A percentile compares a stretch with the other conserved stretches of the same genome.
phyloP scores from a whole-genome alignment of 2,888 invertebrate genomes.

The Pyrrhia umbra region DNA sequence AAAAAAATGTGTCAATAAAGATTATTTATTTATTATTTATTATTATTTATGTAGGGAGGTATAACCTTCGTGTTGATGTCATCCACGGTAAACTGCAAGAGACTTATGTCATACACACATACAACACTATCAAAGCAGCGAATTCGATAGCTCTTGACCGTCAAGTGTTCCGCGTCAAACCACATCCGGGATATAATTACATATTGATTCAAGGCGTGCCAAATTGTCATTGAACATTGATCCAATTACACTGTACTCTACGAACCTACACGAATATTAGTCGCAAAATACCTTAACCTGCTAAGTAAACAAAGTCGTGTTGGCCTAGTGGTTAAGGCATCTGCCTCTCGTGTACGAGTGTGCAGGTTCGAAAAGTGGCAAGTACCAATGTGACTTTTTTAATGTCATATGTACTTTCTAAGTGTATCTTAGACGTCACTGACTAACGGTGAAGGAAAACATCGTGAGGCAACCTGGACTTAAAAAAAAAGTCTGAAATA shows the following conservation, averaged over 20 bases:
- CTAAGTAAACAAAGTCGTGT: too few species aligned
- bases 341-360: too few species aligned
- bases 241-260: constrained; percentile 27
- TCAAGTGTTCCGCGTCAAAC: constrained; percentile 44
- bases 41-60: not conserved
- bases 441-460: too few species aligned
- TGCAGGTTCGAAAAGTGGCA: too few species aligned
- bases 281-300: not conserved
- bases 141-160: constrained; percentile 40
- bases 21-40: too few species aligned
- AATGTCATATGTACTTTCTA: too few species aligned
- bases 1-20: too few species aligned
- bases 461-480: too few species aligned
- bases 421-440: too few species aligned
- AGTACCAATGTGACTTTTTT: too few species aligned
- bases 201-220: constrained; percentile 49
- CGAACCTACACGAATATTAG: not conserved
- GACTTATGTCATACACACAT: constrained; percentile 5
- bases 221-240: constrained; percentile 49
- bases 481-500: too few species aligned
- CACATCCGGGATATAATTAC: constrained; percentile 48
- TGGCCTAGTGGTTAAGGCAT: too few species aligned
- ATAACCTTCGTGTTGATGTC: not conserved
- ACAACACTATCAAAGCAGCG: constrained; percentile 1
- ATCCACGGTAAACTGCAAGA: not conserved